Conservation (phyloP, 1,140 invertebrate species). For the Oncopodura yosiiana region DNA sequence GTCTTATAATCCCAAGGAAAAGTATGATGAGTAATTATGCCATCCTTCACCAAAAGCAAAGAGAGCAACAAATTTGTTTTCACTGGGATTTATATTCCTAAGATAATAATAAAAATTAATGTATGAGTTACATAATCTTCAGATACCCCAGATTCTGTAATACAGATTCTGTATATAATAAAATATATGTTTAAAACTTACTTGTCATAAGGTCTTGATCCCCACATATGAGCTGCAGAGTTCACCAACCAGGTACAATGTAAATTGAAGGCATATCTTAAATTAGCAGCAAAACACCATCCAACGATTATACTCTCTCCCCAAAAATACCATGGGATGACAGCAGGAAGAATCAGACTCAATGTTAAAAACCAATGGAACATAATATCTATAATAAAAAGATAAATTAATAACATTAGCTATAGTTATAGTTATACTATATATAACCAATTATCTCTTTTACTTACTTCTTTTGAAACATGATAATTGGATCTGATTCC, state of each 20-base stretch:
- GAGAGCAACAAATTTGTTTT: slow-evolving; percentile 60
- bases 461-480: slow-evolving; percentile 73
- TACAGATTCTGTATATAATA: background rate
- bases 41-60: slow-evolving; percentile 74
- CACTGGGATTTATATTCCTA: slow-evolving; percentile 61
- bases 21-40: slow-evolving; percentile 93
- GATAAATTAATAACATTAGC: too few relatives aligned
- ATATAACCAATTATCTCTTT: background rate
- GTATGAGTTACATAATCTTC: slow-evolving; percentile 6
- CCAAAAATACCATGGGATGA: slow-evolving; percentile 75
- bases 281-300: slow-evolving; percentile 71
- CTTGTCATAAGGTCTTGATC: slow-evolving; percentile 51
- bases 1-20: slow-evolving; percentile 93
- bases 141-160: background rate
- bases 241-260: slow-evolving; percentile 96
- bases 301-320: slow-evolving; percentile 66
- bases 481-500: slow-evolving; percentile 66
- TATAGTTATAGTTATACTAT: background rate
- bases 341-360: slow-evolving; percentile 80
- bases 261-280: slow-evolving; percentile 75
- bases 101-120: slow-evolving; percentile 19
- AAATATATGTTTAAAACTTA: slow-evolving; percentile 30
- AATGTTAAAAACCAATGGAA: slow-evolving; percentile 63
- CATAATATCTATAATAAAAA: slow-evolving; percentile 57
- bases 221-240: slow-evolving; percentile 54